phyloP scores from a whole-genome alignment of 2,113 vertebrate genomes.

The Urocolius indicus region DNA sequence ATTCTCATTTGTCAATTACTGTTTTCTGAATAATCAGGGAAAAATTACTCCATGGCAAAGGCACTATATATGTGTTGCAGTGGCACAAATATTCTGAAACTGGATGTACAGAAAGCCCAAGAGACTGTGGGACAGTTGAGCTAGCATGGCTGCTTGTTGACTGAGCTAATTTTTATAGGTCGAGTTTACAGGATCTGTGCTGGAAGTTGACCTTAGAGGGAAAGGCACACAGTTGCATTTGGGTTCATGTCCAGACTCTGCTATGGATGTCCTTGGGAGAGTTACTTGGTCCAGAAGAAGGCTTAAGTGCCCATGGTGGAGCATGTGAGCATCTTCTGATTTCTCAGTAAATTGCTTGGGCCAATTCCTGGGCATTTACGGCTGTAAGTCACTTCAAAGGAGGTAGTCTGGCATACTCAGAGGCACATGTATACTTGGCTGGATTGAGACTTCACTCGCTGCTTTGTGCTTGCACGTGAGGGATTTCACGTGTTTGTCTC shows the following conservation, averaged over 20 bases:
- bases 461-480: not conserved
- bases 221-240: not conserved
- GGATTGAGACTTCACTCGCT: not conserved
- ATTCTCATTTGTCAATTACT: not conserved
- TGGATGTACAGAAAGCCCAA: not conserved
- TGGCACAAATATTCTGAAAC: not conserved
- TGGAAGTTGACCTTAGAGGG: not conserved
- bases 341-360: not conserved
- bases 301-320: not conserved
- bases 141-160: not conserved
- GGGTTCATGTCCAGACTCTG: not conserved
- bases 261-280: not conserved
- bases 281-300: not conserved
- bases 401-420: not conserved
- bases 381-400: not conserved
- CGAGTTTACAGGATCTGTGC: not conserved
- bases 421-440: not conserved
- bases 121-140: not conserved
- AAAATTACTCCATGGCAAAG: not conserved
- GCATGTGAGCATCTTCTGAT: not conserved
- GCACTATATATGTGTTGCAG: fast-evolving
- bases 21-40: not conserved
- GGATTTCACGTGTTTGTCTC: not conserved
- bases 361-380: not conserved
- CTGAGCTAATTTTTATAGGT: not conserved